These are phyloP conservation scores for Zeugodacus cucurbitae DNA, from an alignment of 1,140 invertebrate genomes.

Conservation along the genomic window DNA sequence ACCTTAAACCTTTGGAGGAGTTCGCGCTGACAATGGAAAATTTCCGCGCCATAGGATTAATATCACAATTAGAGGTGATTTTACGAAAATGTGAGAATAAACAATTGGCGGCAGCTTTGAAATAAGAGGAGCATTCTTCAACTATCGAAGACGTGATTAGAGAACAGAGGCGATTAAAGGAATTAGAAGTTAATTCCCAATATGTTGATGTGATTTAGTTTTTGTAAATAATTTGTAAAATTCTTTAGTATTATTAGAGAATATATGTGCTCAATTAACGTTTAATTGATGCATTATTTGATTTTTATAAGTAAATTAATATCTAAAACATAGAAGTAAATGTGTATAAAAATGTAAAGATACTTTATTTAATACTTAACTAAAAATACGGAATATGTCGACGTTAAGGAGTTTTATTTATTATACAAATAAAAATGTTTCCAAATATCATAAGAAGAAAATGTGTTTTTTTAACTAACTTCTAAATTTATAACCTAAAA, in stretches of 20 bases:
- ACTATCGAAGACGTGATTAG: neutral
- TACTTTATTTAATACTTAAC: neutral
- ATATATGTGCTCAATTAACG: neutral
- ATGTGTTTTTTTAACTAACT: neutral
- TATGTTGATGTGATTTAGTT: neutral
- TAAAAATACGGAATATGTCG: neutral
- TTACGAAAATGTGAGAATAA: conserved; percentile 58
- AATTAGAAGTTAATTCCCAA: neutral
- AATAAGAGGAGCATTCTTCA: neutral
- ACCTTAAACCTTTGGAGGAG: conserved; percentile 60
- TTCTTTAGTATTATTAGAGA: conserved; percentile 5
- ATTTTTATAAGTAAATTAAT: neutral
- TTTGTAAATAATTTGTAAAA: neutral
- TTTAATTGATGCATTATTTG: neutral
- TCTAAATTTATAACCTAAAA: too few relatives aligned
- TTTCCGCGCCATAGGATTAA: conserved; percentile 60
- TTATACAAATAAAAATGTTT: neutral
- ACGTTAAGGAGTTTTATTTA: neutral
- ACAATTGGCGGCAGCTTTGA: conserved; percentile 48
- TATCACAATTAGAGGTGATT: conserved; percentile 59
- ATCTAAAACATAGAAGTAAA: neutral
- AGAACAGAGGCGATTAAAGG: neutral
- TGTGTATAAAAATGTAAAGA: neutral
- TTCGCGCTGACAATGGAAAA: conserved; percentile 63
- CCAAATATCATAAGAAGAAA: neutral